Conservation (phyloP, 2,888 invertebrate genomes). For the Ichneumoninae sp. region DNA sequence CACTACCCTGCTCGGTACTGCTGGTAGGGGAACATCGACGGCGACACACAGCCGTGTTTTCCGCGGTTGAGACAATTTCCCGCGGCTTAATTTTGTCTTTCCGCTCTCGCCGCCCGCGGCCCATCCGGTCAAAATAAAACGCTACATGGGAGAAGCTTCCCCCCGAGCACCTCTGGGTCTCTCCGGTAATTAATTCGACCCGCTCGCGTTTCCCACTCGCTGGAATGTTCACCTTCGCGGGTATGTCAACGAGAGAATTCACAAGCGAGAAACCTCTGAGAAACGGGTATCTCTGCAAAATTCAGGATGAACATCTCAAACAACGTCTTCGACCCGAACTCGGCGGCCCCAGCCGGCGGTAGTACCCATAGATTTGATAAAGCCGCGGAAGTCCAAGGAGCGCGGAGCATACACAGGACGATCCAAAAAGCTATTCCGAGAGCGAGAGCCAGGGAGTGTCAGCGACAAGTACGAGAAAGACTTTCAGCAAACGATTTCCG, state of each 20-base stretch:
- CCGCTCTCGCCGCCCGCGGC: conserved; percentile 33
- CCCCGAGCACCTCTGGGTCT: conserved; percentile 14
- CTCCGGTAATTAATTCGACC: conserved; percentile 45
- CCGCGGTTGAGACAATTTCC: conserved; percentile 77
- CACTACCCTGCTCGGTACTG: conserved; percentile 20
- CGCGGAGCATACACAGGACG: neutral
- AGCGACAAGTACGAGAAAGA: conserved; percentile 57
- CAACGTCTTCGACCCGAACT: neutral
- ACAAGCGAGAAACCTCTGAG: conserved; percentile 3
- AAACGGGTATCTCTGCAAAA: conserved; percentile 15
- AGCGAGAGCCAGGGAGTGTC: conserved; percentile 42
- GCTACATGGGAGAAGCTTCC: conserved; percentile 5
- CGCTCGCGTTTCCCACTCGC: conserved; percentile 6
- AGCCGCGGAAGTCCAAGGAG: conserved; percentile 20
- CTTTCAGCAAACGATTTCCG: conserved; percentile 57
- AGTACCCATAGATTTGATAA: conserved; percentile 29
- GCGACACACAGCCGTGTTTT: conserved; percentile 15
- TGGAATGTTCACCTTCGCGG: neutral
- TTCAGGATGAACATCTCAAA: conserved; percentile 21
- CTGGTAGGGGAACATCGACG: conserved; percentile 18
- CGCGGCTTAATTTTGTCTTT: conserved; percentile 79
- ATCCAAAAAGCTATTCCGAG: conserved; percentile 43
- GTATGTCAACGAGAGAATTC: conserved; percentile 7
- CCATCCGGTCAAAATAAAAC: conserved; percentile 23
- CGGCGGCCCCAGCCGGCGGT: neutral